Conservation (phyloP, 2,888 invertebrate species). For the Horisme vitalbata region DNA sequence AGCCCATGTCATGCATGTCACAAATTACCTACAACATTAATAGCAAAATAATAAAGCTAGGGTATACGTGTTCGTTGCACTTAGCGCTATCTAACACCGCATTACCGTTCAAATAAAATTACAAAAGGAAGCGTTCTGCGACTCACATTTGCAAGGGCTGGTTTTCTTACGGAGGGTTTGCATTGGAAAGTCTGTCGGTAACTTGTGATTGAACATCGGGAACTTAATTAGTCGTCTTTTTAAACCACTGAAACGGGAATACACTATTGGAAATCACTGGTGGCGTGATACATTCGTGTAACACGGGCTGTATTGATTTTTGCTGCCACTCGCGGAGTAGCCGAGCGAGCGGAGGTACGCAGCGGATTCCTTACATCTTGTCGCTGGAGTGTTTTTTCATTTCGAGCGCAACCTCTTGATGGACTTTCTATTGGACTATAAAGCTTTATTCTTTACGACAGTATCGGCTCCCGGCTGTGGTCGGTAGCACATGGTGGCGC, state of each 20-base stretch:
- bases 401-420: conserved; percentile 29
- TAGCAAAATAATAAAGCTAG: conserved; percentile 73
- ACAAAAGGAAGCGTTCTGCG: conserved; percentile 46
- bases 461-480: conserved; percentile 44
- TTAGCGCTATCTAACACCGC: conserved; percentile 70
- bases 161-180: conserved; percentile 96
- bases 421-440: conserved; percentile 32
- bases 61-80: conserved; percentile 57
- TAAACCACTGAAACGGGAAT: conserved; percentile 71
- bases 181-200: conserved; percentile 86
- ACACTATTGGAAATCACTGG: conserved; percentile 63
- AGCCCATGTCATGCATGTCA: conserved; percentile 68
- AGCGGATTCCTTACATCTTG: conserved; percentile 40
- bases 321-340: conserved; percentile 45
- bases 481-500: conserved; percentile 50
- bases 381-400: conserved; percentile 26
- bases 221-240: conserved; percentile 45
- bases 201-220: conserved; percentile 83
- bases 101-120: conserved; percentile 46
- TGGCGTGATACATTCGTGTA: conserved; percentile 55
- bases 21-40: conserved; percentile 49
- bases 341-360: conserved; percentile 38
- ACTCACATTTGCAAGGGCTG: conserved; percentile 97
- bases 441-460: conserved; percentile 46
- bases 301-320: conserved; percentile 70